Percentiles rank a stretch among this genome's conserved stretches.
These are phyloP conservation scores for Glyphotaelius pellucidus DNA, from an alignment of 2,888 invertebrate genomes.

Conservation along the genomic window DNA sequence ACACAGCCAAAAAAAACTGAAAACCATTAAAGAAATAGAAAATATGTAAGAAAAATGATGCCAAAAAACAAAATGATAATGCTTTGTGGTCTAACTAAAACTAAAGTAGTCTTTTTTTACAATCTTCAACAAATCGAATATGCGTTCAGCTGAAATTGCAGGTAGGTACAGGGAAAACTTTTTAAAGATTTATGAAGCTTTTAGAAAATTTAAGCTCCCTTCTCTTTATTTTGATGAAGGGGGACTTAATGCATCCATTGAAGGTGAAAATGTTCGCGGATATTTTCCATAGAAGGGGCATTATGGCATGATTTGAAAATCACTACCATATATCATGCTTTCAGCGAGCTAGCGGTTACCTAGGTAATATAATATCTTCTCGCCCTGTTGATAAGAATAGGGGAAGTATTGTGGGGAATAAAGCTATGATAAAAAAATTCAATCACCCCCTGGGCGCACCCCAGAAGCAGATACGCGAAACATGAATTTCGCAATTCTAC, in stretches of 20 bases:
- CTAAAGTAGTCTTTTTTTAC: neutral
- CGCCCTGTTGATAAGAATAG: slow-evolving; percentile 30
- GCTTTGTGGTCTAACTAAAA: neutral
- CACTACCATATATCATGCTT: slow-evolving; percentile 14
- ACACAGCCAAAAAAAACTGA: neutral
- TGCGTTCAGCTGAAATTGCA: neutral
- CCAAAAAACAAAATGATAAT: neutral
- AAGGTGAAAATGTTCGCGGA: neutral
- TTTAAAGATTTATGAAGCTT: neutral
- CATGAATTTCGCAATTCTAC: slow-evolving; percentile 49
- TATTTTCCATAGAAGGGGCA: neutral
- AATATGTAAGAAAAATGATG: neutral
- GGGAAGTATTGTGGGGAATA: slow-evolving; percentile 36
- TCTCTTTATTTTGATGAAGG: neutral
- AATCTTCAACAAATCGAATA: neutral
- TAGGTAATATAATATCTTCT: neutral
- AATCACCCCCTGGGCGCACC: slow-evolving; percentile 58
- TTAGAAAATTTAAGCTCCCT: neutral
- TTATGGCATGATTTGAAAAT: slow-evolving; percentile 30
- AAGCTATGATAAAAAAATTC: slow-evolving; percentile 65
- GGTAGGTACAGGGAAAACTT: neutral
- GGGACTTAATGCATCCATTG: neutral
- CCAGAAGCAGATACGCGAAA: slow-evolving; percentile 56
- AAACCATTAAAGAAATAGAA: neutral
- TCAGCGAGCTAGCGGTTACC: neutral